Evolutionary conservation across 2,888 invertebrate species (phyloP).

Genomic region (Pelosia muscerda): DNA sequence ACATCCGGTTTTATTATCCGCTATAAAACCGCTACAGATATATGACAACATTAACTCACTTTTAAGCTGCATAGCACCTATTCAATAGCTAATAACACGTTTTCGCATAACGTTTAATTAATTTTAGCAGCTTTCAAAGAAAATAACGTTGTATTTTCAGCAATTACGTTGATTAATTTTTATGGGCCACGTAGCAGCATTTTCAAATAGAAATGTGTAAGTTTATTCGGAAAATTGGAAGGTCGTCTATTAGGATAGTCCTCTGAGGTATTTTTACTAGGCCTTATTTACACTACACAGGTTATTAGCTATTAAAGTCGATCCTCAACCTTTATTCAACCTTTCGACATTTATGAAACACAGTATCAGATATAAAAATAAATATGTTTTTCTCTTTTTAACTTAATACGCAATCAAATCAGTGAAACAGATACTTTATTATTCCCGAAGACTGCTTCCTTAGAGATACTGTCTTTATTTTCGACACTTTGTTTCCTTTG

Average conservation of each 20-base stretch:
- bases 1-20: constrained; percentile 55
- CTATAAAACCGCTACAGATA: constrained; percentile 53
- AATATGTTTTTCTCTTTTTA: background rate
- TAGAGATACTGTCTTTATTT: background rate
- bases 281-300: background rate
- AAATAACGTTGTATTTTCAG: background rate
- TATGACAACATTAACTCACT: constrained; percentile 48
- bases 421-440: background rate
- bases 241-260: background rate
- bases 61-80: constrained; percentile 46
- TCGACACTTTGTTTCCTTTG: background rate
- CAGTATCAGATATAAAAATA: background rate
- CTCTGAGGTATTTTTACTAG: background rate
- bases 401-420: background rate
- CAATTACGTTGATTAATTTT: constrained; percentile 2
- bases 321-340: background rate
- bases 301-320: background rate
- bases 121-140: constrained; percentile 39
- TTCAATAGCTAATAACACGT: constrained; percentile 45
- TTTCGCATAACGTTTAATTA: constrained; percentile 34
- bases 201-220: background rate
- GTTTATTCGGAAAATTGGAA: background rate
- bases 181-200: background rate
- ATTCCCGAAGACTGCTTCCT: background rate
- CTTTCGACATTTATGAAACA: background rate